phyloP scores from a whole-genome alignment of 2,888 invertebrate species.

The Conops quadrifasciatus region DNA sequence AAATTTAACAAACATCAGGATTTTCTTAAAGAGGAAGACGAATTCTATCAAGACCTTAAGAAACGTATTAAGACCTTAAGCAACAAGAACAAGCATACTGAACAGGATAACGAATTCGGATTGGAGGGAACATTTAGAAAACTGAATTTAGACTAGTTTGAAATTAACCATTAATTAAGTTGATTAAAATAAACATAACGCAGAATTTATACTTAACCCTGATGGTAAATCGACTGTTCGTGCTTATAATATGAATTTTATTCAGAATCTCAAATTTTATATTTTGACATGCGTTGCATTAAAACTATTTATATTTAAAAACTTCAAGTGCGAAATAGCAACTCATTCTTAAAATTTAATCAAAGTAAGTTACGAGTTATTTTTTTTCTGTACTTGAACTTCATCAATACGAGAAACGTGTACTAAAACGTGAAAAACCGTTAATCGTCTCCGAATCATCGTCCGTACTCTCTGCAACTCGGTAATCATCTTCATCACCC shows the following conservation, averaged over 20 bases:
- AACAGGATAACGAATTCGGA: conserved; percentile 15
- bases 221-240: too few species aligned
- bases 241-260: too few species aligned
- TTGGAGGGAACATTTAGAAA: conserved; percentile 28
- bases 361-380: too few species aligned
- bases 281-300: too few species aligned
- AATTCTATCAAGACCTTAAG: conserved; percentile 1
- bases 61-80: background rate
- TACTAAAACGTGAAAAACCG: conserved; percentile 72
- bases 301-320: too few species aligned
- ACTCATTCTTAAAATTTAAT: too few species aligned
- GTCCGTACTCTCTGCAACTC: conserved; percentile 77
- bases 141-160: conserved; percentile 30
- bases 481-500: conserved; percentile 72
- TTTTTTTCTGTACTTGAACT: conserved; percentile 66
- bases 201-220: too few species aligned
- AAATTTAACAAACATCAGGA: conserved; percentile 8
- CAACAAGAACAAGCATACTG: background rate
- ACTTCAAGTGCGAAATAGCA: too few species aligned
- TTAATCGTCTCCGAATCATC: conserved; percentile 72
- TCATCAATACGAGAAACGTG: conserved; percentile 72
- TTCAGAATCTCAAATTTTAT: too few species aligned
- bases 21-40: conserved; percentile 13
- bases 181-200: too few species aligned
- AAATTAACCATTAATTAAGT: too few species aligned